A percentile compares a stretch with the other conserved stretches of the same genome.
Evolutionary conservation across 1,140 invertebrate genomes (phyloP).

Genomic region (Hetaerina americana): DNA sequence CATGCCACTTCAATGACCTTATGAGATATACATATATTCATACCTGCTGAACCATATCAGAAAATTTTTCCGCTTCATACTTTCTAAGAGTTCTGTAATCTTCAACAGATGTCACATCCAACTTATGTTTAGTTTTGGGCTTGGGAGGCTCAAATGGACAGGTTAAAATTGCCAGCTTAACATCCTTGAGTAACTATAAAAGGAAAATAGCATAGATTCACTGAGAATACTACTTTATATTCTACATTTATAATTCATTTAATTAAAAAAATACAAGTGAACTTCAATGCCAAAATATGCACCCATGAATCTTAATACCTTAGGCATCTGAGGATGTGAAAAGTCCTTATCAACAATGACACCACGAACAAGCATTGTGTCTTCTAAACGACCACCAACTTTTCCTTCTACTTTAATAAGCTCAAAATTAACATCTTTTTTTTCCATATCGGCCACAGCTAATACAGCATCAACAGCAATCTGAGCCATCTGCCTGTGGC

Average conservation of each 20-base stretch:
- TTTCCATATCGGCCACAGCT: constrained; percentile 81
- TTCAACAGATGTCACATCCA: constrained; percentile 92
- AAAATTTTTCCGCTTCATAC: constrained; percentile 95
- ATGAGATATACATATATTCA: too few species aligned
- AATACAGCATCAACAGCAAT: constrained; percentile 96
- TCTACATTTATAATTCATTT: too few species aligned
- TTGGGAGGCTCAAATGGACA: constrained; percentile 99
- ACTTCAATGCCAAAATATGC: too few species aligned
- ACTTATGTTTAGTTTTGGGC: constrained; percentile 99
- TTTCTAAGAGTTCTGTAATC: constrained; percentile 86
- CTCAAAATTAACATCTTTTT: constrained; percentile 97
- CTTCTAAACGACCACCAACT: constrained; percentile 93
- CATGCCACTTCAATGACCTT: too few species aligned
- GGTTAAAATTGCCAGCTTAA: constrained; percentile 92
- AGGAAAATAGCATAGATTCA: too few species aligned
- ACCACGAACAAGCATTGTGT: constrained; percentile 91
- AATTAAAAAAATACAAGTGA: too few species aligned
- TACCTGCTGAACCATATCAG: constrained; percentile 86
- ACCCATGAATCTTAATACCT: too few species aligned
- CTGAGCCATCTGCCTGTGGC: constrained; percentile 93
- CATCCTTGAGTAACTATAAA: constrained; percentile 64
- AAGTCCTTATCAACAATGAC: constrained; percentile 98
- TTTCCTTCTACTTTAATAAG: constrained; percentile 98
- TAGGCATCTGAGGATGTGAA: constrained; percentile 99
- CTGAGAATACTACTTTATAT: too few species aligned